These are phyloP conservation scores for Conus ventricosus DNA, from an alignment of 1,140 invertebrate genomes.

Conservation along the genomic window DNA sequence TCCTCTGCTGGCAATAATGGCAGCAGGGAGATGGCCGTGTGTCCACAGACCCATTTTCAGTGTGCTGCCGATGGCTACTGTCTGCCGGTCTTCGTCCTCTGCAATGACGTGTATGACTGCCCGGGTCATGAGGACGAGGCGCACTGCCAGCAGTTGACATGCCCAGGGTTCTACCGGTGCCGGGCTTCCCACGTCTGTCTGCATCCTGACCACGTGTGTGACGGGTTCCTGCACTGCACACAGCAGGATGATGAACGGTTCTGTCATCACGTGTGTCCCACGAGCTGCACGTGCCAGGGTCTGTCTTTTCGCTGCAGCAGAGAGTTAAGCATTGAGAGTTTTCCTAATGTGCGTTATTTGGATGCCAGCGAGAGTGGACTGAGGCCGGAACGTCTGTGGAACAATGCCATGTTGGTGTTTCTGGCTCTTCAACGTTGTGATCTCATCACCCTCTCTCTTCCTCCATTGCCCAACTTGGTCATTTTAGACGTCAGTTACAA, in stretches of 20 bases:
- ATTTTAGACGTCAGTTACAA: conserved; percentile 36
- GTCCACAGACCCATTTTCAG: background rate
- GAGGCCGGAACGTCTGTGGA: background rate
- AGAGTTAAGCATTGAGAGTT: background rate
- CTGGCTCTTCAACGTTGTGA: background rate
- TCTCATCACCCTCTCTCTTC: background rate
- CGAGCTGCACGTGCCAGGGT: conserved; percentile 37
- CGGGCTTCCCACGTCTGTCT: conserved; percentile 1
- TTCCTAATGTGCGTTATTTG: background rate
- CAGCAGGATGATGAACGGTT: conserved; percentile 38
- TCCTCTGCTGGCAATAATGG: too few species aligned
- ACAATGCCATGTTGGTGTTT: background rate
- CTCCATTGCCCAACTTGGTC: background rate
- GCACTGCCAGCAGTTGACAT: background rate
- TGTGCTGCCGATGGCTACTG: conserved; percentile 3
- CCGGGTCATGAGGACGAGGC: conserved; percentile 24
- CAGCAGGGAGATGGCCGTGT: background rate
- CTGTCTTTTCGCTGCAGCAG: too few species aligned
- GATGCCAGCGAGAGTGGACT: background rate
- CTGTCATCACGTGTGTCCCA: conserved; percentile 42
- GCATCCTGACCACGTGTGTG: conserved; percentile 19
- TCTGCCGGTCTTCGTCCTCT: background rate
- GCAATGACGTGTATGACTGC: conserved; percentile 6
- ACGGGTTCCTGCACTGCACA: conserved; percentile 21
- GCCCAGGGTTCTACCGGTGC: conserved; percentile 15